Evolutionary conservation across 2,113 vertebrate species (phyloP), one percentile per base, ranked within the genome.

Genomic region (Hippocampus abdominalis): DNA sequence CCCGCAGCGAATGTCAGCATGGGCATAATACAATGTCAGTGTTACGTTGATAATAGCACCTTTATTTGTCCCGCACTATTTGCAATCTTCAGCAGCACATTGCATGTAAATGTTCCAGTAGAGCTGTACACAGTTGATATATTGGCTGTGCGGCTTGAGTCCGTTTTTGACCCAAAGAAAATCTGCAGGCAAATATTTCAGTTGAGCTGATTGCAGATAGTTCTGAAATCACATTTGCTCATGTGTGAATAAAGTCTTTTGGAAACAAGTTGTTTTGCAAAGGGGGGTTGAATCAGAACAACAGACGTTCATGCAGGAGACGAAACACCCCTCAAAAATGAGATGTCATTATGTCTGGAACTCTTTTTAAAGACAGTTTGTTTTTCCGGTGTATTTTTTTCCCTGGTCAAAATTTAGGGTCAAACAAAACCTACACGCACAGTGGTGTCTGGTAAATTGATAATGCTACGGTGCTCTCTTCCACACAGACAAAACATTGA

Each of bases 1-100:
- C 79, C 76, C 48, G 73, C 71, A 68, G 78, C 75, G 68, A 80
- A 77, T 69, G 68, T 78, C 42, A 78, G 78, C 68, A 39, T 39
- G n/a, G 73, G n/a, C n/a, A n/a, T n/a, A 73, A 74, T 66, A 61
- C 2, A 69, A 59, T 44, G 40, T 40, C 29, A 23, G 63, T 20
- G 68, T 21, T 53, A 64, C 32, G 11, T 39, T 32, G 68, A 49
- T 46, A n/a, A n/a, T n/a, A n/a, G n/a, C n/a, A n/a, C n/a, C n/a
- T n/a, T n/a, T n/a, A n/a, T n/a, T n/a, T n/a, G n/a, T n/a, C n/a
- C n/a, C n/a, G n/a, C n/a, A n/a, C n/a, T n/a, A n/a, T n/a, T n/a
- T n/a, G n/a, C n/a, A n/a, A n/a, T n/a, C n/a, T n/a, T n/a, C n/a
- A n/a, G n/a, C n/a, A n/a, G n/a, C n/a, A n/a, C n/a, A n/a, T n/a